Evolutionary conservation across 2,113 vertebrate genomes (phyloP), one percentile per base, ranked within the genome.

Genomic region (Dicerorhinus sumatrensis): DNA sequence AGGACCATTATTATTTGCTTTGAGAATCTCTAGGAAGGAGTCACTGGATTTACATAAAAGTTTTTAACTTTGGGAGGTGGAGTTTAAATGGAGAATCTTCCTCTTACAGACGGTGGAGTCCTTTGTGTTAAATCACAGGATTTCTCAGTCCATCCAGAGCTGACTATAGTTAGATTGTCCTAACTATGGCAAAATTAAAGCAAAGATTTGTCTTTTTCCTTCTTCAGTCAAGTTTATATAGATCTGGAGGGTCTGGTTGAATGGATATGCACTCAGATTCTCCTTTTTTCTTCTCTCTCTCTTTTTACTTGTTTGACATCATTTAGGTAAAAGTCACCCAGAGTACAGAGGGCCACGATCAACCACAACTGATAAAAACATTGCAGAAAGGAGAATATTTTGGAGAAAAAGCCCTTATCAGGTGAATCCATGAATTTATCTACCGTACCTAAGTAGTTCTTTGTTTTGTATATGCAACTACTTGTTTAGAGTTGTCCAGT

Each of bases 361-460:
- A 99, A 72, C 99, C 99, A 17, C 99, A 99, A 93, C 96, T 99
- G 97, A 99, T 99, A 96, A 99, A 99, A 98, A 99, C 98, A 4
- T 96, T 99, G n/a, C 98, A 99, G 87, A 99, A 99, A 69, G 99
- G 99, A 73, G 99, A 99, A 97, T 99, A 99, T 94, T 99, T 99
- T 98, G 99, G 99, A 94, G 99, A 99, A 98, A 99, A 99, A 97
- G 99, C 99, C 75, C 99, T 99, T 56, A 99, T 99, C 98, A 99
- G 99, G 99, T 99, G 72, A 82, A 95, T 96, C 58, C 11, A 8
- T 48, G 6, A 23, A 89, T 60, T 93, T 81, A 11, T n/a, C 25
- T 46, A 25, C 12, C 23, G 69, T 60, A 51, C 23, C 56, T 91
- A 70, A 70, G 56, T 62, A 92, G 89, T 70, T 14, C 8, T 76